phyloP scores from a whole-genome alignment of 2,888 invertebrate genomes.

The Temnothorax ravouxi region DNA sequence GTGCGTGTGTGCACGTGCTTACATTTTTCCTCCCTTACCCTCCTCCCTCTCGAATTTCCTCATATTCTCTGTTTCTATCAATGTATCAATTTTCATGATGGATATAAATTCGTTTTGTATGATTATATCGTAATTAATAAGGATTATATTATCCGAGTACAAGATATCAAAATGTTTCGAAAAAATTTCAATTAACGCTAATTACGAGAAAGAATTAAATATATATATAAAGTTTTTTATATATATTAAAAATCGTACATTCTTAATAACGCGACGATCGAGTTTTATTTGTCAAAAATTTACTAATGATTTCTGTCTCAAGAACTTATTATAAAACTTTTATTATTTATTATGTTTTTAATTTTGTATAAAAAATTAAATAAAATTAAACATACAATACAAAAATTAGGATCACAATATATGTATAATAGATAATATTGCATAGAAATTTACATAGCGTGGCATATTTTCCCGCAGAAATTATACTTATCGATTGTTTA shows the following conservation, averaged over 20 bases:
- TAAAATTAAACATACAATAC: neutral
- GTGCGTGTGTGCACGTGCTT: neutral
- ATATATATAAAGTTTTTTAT: neutral
- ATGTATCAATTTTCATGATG: constrained; percentile 52
- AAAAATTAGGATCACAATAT: neutral
- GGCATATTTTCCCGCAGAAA: neutral
- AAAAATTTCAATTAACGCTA: constrained; percentile 24
- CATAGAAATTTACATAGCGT: constrained; percentile 23
- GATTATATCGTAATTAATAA: constrained; percentile 27
- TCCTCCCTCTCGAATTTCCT: neutral
- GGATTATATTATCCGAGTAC: constrained; percentile 39
- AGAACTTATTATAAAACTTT: neutral
- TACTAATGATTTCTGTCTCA: neutral
- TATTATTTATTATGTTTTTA: neutral
- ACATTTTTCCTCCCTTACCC: neutral
- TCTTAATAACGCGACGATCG: neutral
- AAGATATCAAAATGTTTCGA: constrained; percentile 25
- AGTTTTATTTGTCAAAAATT: constrained; percentile 11
- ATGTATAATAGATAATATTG: neutral
- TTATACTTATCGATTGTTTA: constrained; percentile 3
- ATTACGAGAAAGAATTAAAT: constrained; percentile 8
- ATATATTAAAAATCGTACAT: neutral
- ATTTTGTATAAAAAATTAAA: neutral
- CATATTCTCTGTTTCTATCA: constrained; percentile 31
- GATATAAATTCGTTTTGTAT: constrained; percentile 10